These are phyloP conservation scores for Eretmochelys imbricata DNA, from an alignment of 2,113 vertebrate species.

Conservation along the genomic window DNA sequence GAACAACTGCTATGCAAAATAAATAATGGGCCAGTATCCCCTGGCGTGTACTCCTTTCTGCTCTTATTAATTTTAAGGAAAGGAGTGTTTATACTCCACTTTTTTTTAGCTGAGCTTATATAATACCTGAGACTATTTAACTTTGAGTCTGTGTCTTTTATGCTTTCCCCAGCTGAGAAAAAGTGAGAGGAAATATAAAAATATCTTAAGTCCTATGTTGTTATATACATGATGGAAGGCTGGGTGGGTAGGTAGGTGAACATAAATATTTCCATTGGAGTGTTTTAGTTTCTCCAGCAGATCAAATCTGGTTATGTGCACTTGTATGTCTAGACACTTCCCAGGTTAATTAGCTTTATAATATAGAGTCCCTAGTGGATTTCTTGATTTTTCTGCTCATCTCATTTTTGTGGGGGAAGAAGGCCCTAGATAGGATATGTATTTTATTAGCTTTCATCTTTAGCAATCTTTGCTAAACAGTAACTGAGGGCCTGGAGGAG, in stretches of 20 bases:
- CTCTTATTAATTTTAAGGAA: neutral
- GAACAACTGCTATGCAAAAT: neutral
- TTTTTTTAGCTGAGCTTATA: no score
- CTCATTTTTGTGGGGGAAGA: neutral
- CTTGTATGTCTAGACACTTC: neutral
- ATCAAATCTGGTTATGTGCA: neutral
- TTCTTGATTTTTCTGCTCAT: neutral
- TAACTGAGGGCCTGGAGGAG: neutral
- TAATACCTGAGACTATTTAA: neutral
- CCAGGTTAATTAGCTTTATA: neutral
- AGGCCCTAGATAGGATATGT: neutral
- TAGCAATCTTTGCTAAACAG: neutral
- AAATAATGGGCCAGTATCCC: neutral
- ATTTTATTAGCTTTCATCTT: neutral
- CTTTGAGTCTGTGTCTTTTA: neutral
- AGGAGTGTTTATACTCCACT: neutral
- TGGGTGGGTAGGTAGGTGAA: neutral
- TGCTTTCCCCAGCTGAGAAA: neutral
- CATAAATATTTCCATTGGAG: neutral
- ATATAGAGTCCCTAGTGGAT: neutral
- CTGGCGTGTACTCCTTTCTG: neutral
- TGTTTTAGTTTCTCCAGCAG: neutral
- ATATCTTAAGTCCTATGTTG: neutral
- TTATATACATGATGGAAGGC: neutral
- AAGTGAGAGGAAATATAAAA: neutral